A percentile compares a stretch with the other conserved stretches of the same genome.
These are phyloP conservation scores for Varroa destructor DNA, from an alignment of 1,140 invertebrate genomes.

Conservation along the genomic window DNA sequence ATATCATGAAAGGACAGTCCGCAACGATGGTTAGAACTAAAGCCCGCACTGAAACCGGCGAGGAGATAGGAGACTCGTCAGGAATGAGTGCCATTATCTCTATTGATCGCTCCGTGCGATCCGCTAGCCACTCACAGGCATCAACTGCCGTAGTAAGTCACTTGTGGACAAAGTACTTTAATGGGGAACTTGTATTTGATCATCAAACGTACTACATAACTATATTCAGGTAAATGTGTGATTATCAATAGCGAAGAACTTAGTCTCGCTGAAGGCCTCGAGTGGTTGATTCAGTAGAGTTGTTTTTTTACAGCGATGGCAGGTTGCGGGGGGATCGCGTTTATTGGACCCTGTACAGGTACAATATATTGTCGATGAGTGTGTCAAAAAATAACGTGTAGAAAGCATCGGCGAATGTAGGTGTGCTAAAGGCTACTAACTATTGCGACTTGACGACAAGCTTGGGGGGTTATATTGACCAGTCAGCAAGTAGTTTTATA, in stretches of 20 bases:
- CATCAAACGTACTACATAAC: constrained; percentile 11
- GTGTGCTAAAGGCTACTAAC: constrained; percentile 8
- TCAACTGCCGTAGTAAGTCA: constrained; percentile 15
- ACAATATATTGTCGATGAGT: neutral
- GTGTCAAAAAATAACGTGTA: too few relatives aligned
- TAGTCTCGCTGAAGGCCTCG: too few relatives aligned
- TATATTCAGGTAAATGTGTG: neutral
- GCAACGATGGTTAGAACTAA: neutral
- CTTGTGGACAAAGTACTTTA: neutral
- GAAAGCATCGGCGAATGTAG: too few relatives aligned
- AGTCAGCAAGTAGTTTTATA: constrained; percentile 13
- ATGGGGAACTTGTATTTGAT: neutral
- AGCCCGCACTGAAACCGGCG: constrained; percentile 22
- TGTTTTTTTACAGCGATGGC: constrained; percentile 9
- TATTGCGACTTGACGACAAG: constrained; percentile 30
- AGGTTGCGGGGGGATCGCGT: constrained; percentile 2
- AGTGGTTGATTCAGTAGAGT: too few relatives aligned
- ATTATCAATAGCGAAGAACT: neutral
- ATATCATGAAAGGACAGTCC: constrained; percentile 27
- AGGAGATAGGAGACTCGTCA: constrained; percentile 34
- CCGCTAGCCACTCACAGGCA: constrained; percentile 2
- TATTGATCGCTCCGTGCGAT: constrained; percentile 33
- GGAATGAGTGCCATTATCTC: constrained; percentile 36
- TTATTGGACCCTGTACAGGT: constrained; percentile 12
- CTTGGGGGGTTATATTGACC: neutral